Base-by-base conservation (phyloP, 2,797 vertebrate species). In the Gymnoscopelus braueri region DNA sequence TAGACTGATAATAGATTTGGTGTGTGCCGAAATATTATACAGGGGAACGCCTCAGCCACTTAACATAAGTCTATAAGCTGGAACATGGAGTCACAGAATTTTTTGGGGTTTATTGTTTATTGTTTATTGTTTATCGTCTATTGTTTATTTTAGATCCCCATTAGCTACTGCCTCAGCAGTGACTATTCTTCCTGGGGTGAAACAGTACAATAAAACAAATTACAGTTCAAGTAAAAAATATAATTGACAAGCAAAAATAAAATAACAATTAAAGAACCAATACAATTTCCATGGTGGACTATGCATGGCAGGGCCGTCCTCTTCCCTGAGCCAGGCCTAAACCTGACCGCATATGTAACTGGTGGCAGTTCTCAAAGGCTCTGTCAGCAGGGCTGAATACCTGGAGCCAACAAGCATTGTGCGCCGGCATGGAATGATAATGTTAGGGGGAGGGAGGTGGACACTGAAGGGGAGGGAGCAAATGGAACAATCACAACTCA, bases 321-420 rank as follows among this genome's bases (percentile, higher is more conserved):
- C 19, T 19, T 19, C 19, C 19, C 19, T 19, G 19, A 19, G 19
- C 19, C 19, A 19, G 19, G 19, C 19, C 19, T 19, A 19, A 19
- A 19, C 19, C 19, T 19, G 55, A 54, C 3, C 29, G 49, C 13
- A 50, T 35, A 60, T 35, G 53, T 51, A 26, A 32, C 23, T 62
- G 26, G 19, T 47, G 11, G 15, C 56, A 72, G 61, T 47, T 65
- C 54, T 11, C 11, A 66, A 71, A 10, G 3, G 0, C 65, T 74
- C 66, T 58, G 81, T 91, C 79, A 82, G 39, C 79, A 32, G 60
- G 32, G 5, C 76, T 80, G 83, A 79, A 80, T 79, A 60, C 81
- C 14, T 74, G 80, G 85, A 88, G 87, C 86, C 75, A 74, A 23
- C 69, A 32, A 78, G 79, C 75, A 73, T 71, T 62, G 77, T 67